These are phyloP conservation scores for Lissonota sp. DNA, from an alignment of 2,888 invertebrate species.

Conservation along the genomic window DNA sequence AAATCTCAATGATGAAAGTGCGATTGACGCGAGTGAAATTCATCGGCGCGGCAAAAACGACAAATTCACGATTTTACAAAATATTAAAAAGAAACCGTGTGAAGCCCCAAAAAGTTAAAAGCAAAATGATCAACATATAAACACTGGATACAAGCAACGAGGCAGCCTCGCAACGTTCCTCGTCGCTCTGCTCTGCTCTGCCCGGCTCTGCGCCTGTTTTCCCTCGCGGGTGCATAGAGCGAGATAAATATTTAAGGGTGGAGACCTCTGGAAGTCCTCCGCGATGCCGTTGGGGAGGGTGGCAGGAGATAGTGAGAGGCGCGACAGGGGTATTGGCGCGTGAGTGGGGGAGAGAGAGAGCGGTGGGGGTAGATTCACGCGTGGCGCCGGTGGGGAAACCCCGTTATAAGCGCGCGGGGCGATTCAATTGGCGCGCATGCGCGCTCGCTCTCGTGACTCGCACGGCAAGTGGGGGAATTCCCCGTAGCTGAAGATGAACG, in stretches of 20 bases:
- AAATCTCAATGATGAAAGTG: too few relatives aligned
- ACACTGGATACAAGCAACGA: background rate
- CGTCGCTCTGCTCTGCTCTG: too few relatives aligned
- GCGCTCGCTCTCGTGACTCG: background rate
- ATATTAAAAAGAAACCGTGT: too few relatives aligned
- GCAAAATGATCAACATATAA: too few relatives aligned
- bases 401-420: background rate
- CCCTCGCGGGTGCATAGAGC: too few relatives aligned
- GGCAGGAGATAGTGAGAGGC: conserved; percentile 44
- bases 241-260: conserved; percentile 43
- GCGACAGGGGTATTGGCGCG: conserved; percentile 58
- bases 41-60: too few relatives aligned
- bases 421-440: conserved; percentile 1
- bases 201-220: too few relatives aligned
- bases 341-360: conserved; percentile 39
- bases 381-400: conserved; percentile 7
- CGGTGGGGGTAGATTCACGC: conserved; percentile 4
- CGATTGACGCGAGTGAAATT: too few relatives aligned
- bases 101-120: too few relatives aligned
- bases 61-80: too few relatives aligned
- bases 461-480: background rate
- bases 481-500: too few relatives aligned
- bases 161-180: too few relatives aligned
- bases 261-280: conserved; percentile 37
- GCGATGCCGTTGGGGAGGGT: background rate